Conservation (phyloP, 2,888 invertebrate species). For the Lottia scabra region DNA sequence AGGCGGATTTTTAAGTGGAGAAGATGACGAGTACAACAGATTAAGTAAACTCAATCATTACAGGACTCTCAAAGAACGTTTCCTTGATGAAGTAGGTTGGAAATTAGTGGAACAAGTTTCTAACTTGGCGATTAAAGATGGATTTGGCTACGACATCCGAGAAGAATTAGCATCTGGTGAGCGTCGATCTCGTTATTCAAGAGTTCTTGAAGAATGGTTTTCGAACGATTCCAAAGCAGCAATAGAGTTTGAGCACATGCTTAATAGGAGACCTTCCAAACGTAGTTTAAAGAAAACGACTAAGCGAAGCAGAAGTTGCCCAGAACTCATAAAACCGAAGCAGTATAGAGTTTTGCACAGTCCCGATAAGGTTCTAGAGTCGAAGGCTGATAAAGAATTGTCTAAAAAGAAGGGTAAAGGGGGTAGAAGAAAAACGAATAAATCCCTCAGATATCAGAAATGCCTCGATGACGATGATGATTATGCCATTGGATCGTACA, state of each 20-base stretch:
- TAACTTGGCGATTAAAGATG: slow-evolving; percentile 6
- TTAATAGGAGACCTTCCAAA: background rate
- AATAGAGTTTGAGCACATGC: background rate
- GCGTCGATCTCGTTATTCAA: background rate
- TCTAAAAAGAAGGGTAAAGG: background rate
- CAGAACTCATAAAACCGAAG: background rate
- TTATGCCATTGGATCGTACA: background rate
- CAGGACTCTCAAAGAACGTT: slow-evolving; percentile 4
- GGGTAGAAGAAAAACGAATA: too few relatives aligned
- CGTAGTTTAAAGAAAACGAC: background rate
- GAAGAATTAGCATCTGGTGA: background rate
- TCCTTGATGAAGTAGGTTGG: slow-evolving; percentile 13
- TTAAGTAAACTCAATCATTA: background rate
- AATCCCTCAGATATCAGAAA: background rate
- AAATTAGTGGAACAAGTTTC: slow-evolving; percentile 8
- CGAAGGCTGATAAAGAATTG: background rate
- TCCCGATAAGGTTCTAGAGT: background rate
- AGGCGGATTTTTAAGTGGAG: background rate
- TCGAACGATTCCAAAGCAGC: background rate
- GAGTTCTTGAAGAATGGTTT: background rate
- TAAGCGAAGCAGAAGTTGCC: background rate
- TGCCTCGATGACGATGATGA: background rate
- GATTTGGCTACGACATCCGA: background rate
- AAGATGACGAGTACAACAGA: background rate
- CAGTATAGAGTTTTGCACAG: background rate